Base-by-base conservation (phyloP, 1,140 invertebrate species). In the Colletes latitarsis region DNA sequence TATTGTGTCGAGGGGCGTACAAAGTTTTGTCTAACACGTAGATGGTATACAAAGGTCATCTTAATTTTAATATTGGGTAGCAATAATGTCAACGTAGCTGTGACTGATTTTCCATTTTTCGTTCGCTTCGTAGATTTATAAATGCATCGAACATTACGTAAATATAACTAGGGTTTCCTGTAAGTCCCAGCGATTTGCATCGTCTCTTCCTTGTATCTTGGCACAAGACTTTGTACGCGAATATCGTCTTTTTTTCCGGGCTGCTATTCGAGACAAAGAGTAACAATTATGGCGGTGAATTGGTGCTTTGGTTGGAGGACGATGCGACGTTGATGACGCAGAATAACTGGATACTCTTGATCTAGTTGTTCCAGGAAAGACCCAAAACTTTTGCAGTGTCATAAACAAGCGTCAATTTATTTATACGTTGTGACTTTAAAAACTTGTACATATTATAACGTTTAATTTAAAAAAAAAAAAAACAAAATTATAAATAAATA, bases 231-330 rank as follows among this genome's bases (percentile, higher is more conserved):
- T 4, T 6, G 55, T 15, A n/a, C 39, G 17, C 6, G n/a, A n/a
- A 19, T 30, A 30, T 30, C 5, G 15, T 30, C 17, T 12, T 14
- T 63, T 41, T 41, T 63, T 17, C 62, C 41, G 6, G 15, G 4
- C 8, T n/a, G 43, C 0, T 49, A 4, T 41, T 41, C 60, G 12
- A 4, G 41, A 10, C 19, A 14, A 4, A 21, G 10, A 14, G 12
- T 12, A 67, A 67, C 19, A 68, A 68, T 21, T 21, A 68, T 19
- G 43, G 46, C 46, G 46, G 14, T 14, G 62, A 63, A 63, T 63
- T 63, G 30, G 14, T 63, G 12, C 9, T 17, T 39, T 4, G 30
- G n/a, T 12, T 19, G n/a, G 55, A 57, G 55, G n/a, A 19, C 55
- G 55, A 57, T 57, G 15, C 8, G 15, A 57, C 17, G 4, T 6